Evolutionary conservation across 2,888 invertebrate species (phyloP), one percentile per base, ranked within the genome.

Genomic region (Dioctria rufipes): DNA sequence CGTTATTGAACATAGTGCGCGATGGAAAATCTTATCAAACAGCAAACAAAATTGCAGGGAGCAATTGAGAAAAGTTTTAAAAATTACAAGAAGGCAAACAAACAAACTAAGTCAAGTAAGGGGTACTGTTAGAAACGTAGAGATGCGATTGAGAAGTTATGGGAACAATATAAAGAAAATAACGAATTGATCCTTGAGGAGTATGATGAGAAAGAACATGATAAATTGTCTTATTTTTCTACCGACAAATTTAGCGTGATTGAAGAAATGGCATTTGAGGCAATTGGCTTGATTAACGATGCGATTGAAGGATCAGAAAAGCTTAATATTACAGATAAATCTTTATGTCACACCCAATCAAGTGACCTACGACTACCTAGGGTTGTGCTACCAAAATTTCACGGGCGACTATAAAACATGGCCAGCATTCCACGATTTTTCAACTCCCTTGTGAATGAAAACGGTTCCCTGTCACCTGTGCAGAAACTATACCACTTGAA

Each of bases 401-500:
- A 46, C 25, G 9, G 67, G 67, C 2, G 67, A 67, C 11, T 67
- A 67, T 13, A 46, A 37, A 11, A 46, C 6, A 67, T 46, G 67
- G 67, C 3, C 46, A 13, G 11, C 13, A 9, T 67, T 67, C 46
- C 43, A 11, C 5, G 67, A 67, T 49, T 43, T 4, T 54, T 67
- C 8, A 4, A 4, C 3, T 46, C 40, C 37, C 49, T 67, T 4
- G 46, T 67, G 43, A 9, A 67, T 25, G 6, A 43, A 11, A 67
- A 67, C 67, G 13, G 46, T 3, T 9, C 49, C 6, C 25, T 67
- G 40, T 6, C 43, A n/a, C 6, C 13, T 8, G 67, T 49, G 43
- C 67, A 67, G 40, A 67, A 43, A 25, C 67, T 67, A 46, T 46
- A 67, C 46, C 46, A 67, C 25, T 43, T 67, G 40, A 67, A 67